Percentiles rank a stretch among this genome's conserved stretches.
Evolutionary conservation across 2,113 vertebrate genomes (phyloP).

Genomic region (Numenius arquata): DNA sequence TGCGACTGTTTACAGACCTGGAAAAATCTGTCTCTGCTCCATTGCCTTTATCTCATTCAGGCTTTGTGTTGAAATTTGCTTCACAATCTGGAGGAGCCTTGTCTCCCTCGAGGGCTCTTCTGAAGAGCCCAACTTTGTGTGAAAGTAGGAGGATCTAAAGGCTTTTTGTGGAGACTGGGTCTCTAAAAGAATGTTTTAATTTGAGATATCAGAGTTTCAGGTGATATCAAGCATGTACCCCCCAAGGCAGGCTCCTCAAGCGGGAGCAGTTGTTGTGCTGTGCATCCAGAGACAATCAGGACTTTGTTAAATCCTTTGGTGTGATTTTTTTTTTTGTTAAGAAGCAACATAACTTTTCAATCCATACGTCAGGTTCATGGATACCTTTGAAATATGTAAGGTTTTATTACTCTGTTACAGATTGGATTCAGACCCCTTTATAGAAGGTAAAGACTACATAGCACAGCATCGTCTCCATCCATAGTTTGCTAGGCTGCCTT

Average conservation of each 20-base stretch:
- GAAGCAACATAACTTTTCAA: neutral
- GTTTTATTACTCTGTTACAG: neutral
- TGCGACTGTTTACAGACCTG: neutral
- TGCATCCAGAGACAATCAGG: neutral
- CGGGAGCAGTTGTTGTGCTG: neutral
- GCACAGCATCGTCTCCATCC: neutral
- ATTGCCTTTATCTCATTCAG: neutral
- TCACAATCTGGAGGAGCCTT: neutral
- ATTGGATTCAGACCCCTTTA: neutral
- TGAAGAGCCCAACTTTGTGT: neutral
- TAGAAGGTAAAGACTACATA: neutral
- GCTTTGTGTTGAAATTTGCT: neutral
- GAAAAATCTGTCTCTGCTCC: neutral
- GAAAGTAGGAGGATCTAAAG: neutral
- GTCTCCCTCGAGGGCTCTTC: neutral
- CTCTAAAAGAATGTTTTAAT: neutral
- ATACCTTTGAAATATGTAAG: neutral
- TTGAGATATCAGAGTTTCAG: neutral
- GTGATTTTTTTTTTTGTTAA: neutral
- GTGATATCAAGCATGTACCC: neutral
- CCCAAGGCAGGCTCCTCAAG: neutral
- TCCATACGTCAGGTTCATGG: neutral
- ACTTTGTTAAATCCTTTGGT: neutral
- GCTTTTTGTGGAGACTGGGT: neutral
- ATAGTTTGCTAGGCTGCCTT: neutral